Conservation (phyloP, 2,797 vertebrate species). For the Leuciscus waleckii region DNA sequence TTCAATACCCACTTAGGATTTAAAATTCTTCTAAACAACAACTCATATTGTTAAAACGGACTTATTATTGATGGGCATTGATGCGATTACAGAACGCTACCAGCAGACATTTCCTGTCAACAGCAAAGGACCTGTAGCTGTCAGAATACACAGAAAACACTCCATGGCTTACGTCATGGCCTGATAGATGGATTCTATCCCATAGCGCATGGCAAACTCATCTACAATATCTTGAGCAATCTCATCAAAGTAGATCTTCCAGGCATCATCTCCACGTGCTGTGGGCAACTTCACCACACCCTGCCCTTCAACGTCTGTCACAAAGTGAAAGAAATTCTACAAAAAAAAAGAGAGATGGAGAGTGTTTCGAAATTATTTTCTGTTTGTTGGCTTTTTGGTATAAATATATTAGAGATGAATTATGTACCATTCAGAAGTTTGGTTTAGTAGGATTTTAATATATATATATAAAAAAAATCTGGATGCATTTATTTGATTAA, state of each 20-base stretch:
- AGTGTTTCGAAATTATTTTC: neutral
- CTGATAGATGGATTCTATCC: conserved; percentile 96
- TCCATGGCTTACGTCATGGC: conserved; percentile 94
- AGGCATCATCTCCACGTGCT: conserved; percentile 91
- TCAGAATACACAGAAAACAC: conserved; percentile 14
- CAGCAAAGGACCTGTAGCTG: neutral
- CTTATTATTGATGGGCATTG: neutral
- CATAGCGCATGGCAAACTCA: conserved; percentile 97
- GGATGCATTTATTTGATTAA: neutral
- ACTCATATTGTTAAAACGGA: neutral
- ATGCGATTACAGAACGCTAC: neutral
- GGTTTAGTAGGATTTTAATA: neutral
- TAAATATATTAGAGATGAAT: neutral
- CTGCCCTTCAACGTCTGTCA: conserved; percentile 86
- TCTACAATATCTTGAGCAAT: conserved; percentile 94
- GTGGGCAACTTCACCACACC: conserved; percentile 88
- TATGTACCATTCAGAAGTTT: neutral
- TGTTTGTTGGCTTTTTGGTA: neutral
- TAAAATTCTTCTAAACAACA: neutral
- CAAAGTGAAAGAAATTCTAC: conserved; percentile 93
- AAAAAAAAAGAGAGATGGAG: conserved; percentile 35
- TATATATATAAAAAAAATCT: too few relatives aligned
- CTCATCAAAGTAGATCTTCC: conserved; percentile 98
- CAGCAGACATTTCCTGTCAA: neutral
- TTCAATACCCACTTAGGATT: neutral